phyloP scores from a whole-genome alignment of 2,113 vertebrate species.

The Takifugu bimaculatus region DNA sequence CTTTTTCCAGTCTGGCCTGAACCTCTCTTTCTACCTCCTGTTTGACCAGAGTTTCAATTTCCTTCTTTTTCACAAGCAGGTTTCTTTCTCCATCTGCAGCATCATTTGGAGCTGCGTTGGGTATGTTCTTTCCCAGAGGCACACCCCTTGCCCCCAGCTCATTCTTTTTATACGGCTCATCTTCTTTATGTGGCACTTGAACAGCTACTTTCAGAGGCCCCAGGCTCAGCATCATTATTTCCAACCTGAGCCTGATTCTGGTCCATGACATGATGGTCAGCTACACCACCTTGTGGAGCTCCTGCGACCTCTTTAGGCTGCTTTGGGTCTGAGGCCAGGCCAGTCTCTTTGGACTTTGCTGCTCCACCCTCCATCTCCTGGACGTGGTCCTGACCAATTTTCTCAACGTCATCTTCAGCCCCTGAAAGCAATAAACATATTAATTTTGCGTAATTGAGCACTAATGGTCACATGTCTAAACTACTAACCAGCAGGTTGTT shows the following conservation, averaged over 20 bases:
- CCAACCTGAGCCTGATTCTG: conserved; percentile 35
- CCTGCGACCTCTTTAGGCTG: conserved; percentile 23
- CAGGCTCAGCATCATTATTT: conserved; percentile 8
- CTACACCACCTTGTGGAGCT: conserved; percentile 28
- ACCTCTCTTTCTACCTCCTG: conserved; percentile 24
- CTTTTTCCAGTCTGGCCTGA: conserved; percentile 27
- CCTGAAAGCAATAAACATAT: conserved; percentile 35
- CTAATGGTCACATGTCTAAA: background rate
- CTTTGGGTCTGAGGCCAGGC: conserved; percentile 27
- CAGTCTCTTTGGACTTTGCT: conserved; percentile 47
- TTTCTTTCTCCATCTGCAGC: conserved; percentile 11
- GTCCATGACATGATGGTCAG: conserved; percentile 11
- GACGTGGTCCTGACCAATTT: conserved; percentile 35
- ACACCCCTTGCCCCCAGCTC: conserved; percentile 66
- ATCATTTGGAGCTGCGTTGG: conserved; percentile 17
- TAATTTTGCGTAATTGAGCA: background rate
- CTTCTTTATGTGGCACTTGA: conserved; percentile 47
- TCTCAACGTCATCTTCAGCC: conserved; percentile 55
- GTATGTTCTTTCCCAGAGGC: conserved; percentile 46
- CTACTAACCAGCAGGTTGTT: conserved; percentile 59
- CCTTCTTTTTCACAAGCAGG: conserved; percentile 20
- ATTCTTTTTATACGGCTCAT: conserved; percentile 31
- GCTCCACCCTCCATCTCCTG: conserved; percentile 56
- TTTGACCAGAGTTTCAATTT: conserved; percentile 17
- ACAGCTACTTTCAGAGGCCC: conserved; percentile 13